Conservation (phyloP, 2,797 vertebrate genomes). For the Pangasius larnaudii region DNA sequence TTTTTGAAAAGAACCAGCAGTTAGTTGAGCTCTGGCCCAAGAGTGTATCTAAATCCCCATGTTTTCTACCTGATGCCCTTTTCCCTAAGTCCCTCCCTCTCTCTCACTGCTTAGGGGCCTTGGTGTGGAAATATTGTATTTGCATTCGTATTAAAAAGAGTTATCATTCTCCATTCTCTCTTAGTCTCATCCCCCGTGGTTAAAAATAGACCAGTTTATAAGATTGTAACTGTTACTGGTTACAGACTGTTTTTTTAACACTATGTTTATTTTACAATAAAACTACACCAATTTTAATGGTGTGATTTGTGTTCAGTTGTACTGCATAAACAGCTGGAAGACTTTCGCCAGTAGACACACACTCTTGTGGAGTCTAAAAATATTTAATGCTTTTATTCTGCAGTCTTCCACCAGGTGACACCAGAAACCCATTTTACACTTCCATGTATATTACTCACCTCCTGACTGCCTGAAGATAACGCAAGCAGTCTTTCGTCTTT, state of each 20-base stretch:
- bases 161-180: not conserved
- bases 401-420: conserved; percentile 72
- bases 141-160: not conserved
- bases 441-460: not conserved
- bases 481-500: not conserved
- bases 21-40: not conserved
- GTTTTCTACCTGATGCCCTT: not conserved
- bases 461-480: not conserved
- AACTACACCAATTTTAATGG: not conserved
- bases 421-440: conserved; percentile 57
- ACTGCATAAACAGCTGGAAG: not conserved
- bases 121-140: not conserved
- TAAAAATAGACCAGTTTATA: not conserved
- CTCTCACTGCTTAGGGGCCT: not conserved
- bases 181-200: not conserved
- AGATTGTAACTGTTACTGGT: not conserved
- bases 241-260: not conserved
- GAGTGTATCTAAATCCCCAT: not conserved
- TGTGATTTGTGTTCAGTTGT: not conserved
- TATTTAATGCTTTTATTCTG: not conserved
- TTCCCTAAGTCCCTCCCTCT: not conserved
- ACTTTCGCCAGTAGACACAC: not conserved
- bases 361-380: not conserved
- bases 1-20: not conserved
- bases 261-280: not conserved